Conservation (phyloP, 2,113 vertebrate species). For the Genyomyrus donnyi region DNA sequence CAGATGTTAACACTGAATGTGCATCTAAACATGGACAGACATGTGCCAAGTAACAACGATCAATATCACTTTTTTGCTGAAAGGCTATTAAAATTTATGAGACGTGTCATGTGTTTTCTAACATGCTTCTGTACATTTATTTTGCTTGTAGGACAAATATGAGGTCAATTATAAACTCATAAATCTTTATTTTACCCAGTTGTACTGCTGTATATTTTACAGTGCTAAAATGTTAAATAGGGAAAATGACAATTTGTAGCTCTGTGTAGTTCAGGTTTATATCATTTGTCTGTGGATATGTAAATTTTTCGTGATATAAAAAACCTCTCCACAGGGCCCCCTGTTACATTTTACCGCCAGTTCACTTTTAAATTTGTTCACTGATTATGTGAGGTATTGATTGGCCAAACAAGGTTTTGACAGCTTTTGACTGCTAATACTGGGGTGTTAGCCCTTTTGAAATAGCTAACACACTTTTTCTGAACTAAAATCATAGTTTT, state of each 20-base stretch:
- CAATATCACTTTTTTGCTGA: neutral
- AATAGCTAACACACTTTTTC: neutral
- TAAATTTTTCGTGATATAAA: neutral
- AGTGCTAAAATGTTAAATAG: neutral
- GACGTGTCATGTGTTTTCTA: neutral
- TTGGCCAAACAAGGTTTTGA: neutral
- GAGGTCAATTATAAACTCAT: neutral
- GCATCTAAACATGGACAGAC: neutral
- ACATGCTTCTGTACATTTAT: neutral
- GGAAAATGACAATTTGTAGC: neutral
- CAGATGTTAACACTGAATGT: neutral
- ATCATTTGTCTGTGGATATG: neutral
- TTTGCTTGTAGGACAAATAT: neutral
- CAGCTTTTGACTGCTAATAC: neutral
- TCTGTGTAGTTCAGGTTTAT: neutral
- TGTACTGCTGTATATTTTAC: neutral
- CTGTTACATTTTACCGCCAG: neutral
- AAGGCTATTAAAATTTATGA: neutral
- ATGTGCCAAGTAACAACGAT: neutral
- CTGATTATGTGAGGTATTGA: neutral
- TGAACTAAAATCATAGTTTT: neutral
- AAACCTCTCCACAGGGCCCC: neutral
- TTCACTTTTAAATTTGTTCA: neutral
- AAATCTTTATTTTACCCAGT: neutral
- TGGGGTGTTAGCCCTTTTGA: neutral